Evolutionary conservation across 2,113 vertebrate genomes (phyloP).

Genomic region (Abramis brama): DNA sequence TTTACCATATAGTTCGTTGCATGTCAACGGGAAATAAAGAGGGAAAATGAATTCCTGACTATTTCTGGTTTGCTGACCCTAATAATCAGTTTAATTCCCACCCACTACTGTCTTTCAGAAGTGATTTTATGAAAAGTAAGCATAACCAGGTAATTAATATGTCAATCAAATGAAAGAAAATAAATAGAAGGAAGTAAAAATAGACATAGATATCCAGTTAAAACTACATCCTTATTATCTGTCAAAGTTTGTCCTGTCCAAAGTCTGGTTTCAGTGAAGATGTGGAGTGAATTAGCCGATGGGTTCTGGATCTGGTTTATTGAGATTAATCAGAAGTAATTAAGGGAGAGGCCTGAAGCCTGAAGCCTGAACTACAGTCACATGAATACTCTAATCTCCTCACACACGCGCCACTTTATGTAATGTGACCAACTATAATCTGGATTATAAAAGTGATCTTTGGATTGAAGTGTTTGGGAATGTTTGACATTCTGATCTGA

Average conservation of each 20-base stretch:
- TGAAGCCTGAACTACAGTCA: neutral
- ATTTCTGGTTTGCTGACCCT: neutral
- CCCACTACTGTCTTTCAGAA: neutral
- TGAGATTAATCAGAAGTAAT: neutral
- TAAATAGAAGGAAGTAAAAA: neutral
- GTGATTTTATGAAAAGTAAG: neutral
- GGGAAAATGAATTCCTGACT: neutral
- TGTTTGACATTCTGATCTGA: neutral
- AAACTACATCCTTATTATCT: neutral
- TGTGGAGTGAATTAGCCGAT: neutral
- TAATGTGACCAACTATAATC: neutral
- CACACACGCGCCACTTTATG: neutral
- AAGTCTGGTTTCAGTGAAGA: neutral
- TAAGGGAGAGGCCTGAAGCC: neutral
- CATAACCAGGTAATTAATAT: neutral
- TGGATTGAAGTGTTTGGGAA: neutral
- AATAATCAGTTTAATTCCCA: neutral
- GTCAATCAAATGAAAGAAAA: neutral
- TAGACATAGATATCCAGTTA: neutral
- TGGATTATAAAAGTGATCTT: conserved; percentile 11
- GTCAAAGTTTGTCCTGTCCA: neutral
- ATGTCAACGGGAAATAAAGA: neutral
- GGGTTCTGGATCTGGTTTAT: neutral
- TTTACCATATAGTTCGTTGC: neutral
- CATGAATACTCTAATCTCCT: neutral